A percentile compares a stretch with the other conserved stretches of the same genome.
These are phyloP conservation scores for Mormyrus iriodes DNA, from an alignment of 2,113 vertebrate genomes.

Conservation along the genomic window DNA sequence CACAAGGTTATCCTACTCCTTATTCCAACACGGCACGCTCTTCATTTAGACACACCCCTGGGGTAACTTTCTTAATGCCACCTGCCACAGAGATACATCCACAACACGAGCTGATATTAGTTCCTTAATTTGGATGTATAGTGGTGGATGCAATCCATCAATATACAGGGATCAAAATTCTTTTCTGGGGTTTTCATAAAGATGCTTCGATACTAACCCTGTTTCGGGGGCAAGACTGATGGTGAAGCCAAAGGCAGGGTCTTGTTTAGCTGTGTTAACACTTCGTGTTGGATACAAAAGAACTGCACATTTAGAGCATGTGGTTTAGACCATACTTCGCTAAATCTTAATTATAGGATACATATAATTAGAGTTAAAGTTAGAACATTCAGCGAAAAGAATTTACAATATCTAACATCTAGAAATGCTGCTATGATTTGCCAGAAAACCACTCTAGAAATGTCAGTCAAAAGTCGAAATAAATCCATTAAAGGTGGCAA, in stretches of 20 bases:
- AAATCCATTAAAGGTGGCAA: neutral
- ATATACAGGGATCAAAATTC: slow-evolving; percentile 43
- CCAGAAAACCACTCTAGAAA: neutral
- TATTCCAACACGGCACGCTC: slow-evolving; percentile 57
- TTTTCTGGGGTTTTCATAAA: slow-evolving; percentile 56
- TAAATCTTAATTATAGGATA: neutral
- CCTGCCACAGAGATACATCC: slow-evolving; percentile 44
- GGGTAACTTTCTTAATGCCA: slow-evolving; percentile 68
- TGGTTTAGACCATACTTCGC: neutral
- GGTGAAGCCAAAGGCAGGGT: slow-evolving; percentile 52
- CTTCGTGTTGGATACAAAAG: slow-evolving; percentile 31
- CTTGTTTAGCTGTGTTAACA: slow-evolving; percentile 46
- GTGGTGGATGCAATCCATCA: slow-evolving; percentile 54
- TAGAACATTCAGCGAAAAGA: neutral
- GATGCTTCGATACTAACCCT: slow-evolving; percentile 69
- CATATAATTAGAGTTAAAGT: neutral
- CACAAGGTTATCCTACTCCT: slow-evolving; percentile 38
- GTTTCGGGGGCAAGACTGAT: slow-evolving; percentile 52
- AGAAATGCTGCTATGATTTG: neutral
- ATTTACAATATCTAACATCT: neutral
- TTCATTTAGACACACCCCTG: slow-evolving; percentile 34
- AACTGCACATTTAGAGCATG: neutral
- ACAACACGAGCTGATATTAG: slow-evolving; percentile 53
- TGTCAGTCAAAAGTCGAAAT: neutral
- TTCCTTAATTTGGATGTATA: slow-evolving; percentile 51